Evolutionary conservation across 1,140 invertebrate genomes (phyloP).

Genomic region (Drosophila novamexicana): DNA sequence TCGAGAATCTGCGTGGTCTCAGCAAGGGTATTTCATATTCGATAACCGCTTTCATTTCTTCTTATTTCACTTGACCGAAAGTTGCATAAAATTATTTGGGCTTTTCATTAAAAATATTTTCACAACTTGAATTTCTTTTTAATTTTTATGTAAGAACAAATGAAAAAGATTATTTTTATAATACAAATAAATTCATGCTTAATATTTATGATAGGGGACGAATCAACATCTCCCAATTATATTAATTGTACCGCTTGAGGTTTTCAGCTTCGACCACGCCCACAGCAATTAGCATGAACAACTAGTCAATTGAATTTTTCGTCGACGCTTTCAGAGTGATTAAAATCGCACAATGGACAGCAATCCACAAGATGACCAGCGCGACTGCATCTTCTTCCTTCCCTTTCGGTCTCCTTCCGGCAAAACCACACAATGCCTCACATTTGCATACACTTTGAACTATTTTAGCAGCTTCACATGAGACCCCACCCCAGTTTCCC

Average conservation of each 20-base stretch:
- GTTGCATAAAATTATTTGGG: constrained; percentile 37
- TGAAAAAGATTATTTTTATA: too few relatives aligned
- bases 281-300: constrained; percentile 53
- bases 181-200: too few relatives aligned
- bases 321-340: constrained; percentile 72
- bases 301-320: constrained; percentile 65
- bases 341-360: constrained; percentile 69
- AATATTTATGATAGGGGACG: too few relatives aligned
- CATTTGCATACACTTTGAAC: constrained; percentile 79
- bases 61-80: constrained; percentile 21
- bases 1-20: background rate
- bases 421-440: constrained; percentile 76
- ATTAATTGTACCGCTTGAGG: constrained; percentile 40
- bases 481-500: background rate
- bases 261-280: constrained; percentile 32
- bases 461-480: constrained; percentile 51
- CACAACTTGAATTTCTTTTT: background rate
- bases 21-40: background rate
- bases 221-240: constrained; percentile 23
- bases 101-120: constrained; percentile 60
- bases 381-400: constrained; percentile 13
- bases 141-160: too few relatives aligned
- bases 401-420: constrained; percentile 50
- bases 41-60: background rate
- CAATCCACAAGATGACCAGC: constrained; percentile 59